Evolutionary conservation across 2,888 invertebrate genomes (phyloP).

Genomic region (Drosophila lacicola): DNA sequence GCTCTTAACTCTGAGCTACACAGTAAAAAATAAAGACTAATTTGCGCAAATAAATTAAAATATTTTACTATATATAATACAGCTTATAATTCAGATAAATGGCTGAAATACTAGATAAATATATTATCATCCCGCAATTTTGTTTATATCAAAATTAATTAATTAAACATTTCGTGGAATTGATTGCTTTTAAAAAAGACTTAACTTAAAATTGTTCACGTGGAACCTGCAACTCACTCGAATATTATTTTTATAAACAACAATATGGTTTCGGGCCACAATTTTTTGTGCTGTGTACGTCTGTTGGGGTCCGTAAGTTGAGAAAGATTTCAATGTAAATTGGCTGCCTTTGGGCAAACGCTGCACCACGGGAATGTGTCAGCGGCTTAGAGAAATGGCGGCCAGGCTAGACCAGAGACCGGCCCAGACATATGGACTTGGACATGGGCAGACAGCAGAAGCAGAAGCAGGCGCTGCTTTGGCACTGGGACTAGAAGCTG

Average conservation of each 20-base stretch:
- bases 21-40: not conserved
- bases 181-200: too few species aligned
- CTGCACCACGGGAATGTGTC: conserved; percentile 67
- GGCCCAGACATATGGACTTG: conserved; percentile 26
- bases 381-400: conserved; percentile 62
- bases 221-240: too few species aligned
- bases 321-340: conserved; percentile 69
- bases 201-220: too few species aligned
- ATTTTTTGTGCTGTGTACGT: not conserved
- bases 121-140: too few species aligned
- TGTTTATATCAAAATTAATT: too few species aligned
- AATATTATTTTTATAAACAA: too few species aligned
- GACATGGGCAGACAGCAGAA: not conserved
- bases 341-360: conserved; percentile 56
- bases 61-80: too few species aligned
- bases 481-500: conserved; percentile 5
- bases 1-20: conserved; percentile 6
- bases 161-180: too few species aligned
- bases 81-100: too few species aligned
- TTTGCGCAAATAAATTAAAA: not conserved
- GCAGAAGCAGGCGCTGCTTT: not conserved
- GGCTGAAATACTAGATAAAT: too few species aligned
- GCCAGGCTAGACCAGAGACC: conserved; percentile 15
- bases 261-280: too few species aligned
- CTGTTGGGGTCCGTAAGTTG: conserved; percentile 9